phyloP scores from a whole-genome alignment of 2,888 invertebrate genomes.

The Spisula solida region DNA sequence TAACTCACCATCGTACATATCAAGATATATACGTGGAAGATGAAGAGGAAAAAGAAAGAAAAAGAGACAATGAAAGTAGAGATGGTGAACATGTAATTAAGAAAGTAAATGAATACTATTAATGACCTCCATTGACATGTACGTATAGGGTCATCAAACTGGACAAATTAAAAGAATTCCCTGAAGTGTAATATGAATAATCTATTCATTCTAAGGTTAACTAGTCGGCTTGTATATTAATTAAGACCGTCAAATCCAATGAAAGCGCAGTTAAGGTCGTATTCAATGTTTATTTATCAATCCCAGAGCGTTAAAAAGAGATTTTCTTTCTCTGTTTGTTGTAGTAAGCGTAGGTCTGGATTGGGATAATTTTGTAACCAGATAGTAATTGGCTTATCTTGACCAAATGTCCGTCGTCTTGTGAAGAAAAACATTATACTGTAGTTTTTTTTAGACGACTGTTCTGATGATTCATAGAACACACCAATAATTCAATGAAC shows the following conservation, averaged over 20 bases:
- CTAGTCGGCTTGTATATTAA: neutral
- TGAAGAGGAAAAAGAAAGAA: too few relatives aligned
- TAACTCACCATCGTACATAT: too few relatives aligned
- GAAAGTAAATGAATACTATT: too few relatives aligned
- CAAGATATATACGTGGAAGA: too few relatives aligned
- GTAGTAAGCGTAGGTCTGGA: neutral
- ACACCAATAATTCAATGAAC: neutral
- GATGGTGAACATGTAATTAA: too few relatives aligned
- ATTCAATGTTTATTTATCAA: neutral
- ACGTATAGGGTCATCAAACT: too few relatives aligned
- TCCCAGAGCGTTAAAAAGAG: neutral
- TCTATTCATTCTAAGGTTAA: neutral
- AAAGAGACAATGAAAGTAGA: too few relatives aligned
- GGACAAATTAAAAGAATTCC: neutral
- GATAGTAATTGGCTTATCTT: conserved; percentile 8
- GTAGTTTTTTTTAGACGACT: neutral
- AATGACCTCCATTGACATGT: too few relatives aligned
- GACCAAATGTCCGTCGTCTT: neutral
- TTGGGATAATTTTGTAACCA: neutral
- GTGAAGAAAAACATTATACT: neutral
- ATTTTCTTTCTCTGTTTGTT: neutral
- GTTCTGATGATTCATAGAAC: neutral
- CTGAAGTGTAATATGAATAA: neutral
- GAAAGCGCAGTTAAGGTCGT: neutral
- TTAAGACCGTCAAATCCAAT: neutral